phyloP scores from a whole-genome alignment of 2,888 invertebrate genomes.

The Agrochola lychnidis region DNA sequence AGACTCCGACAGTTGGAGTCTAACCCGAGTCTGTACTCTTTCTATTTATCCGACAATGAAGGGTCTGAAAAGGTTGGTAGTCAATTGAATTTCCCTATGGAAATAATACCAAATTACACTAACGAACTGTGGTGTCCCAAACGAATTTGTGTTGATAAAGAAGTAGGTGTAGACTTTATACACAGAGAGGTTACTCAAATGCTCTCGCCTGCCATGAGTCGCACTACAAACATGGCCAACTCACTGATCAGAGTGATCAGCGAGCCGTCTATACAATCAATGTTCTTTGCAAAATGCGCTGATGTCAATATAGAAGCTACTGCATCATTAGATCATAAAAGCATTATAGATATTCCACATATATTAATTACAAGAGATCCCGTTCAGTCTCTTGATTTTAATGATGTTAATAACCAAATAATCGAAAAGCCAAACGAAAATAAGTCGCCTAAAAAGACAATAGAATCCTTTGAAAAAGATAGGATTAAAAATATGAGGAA shows the following conservation, averaged over 20 bases:
- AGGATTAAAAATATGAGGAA: slow-evolving; percentile 46
- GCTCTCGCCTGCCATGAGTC: slow-evolving; percentile 67
- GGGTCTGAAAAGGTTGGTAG: slow-evolving; percentile 20
- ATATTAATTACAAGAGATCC: slow-evolving; percentile 35
- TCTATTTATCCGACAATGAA: slow-evolving; percentile 71
- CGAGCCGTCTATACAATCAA: slow-evolving; percentile 74
- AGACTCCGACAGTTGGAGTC: slow-evolving; percentile 75
- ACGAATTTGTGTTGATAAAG: slow-evolving; percentile 75
- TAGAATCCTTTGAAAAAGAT: slow-evolving; percentile 39
- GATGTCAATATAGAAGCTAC: slow-evolving; percentile 63
- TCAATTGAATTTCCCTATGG: slow-evolving; percentile 31
- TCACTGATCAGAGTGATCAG: slow-evolving; percentile 72
- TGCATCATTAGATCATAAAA: slow-evolving; percentile 55
- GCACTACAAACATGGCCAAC: slow-evolving; percentile 71
- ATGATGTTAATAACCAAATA: slow-evolving; percentile 43
- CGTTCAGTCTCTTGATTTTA: slow-evolving; percentile 32
- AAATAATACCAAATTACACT: slow-evolving; percentile 28
- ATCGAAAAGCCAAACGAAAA: slow-evolving; percentile 46
- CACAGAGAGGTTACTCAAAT: slow-evolving; percentile 69
- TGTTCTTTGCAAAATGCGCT: slow-evolving; percentile 69
- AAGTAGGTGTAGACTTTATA: slow-evolving; percentile 73
- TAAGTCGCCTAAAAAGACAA: slow-evolving; percentile 39
- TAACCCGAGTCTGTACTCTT: slow-evolving; percentile 73
- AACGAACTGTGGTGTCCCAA: slow-evolving; percentile 40
- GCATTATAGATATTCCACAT: slow-evolving; percentile 65